Evolutionary conservation across 2,888 invertebrate genomes (phyloP).

Genomic region (Caenorhabditis virilis): DNA sequence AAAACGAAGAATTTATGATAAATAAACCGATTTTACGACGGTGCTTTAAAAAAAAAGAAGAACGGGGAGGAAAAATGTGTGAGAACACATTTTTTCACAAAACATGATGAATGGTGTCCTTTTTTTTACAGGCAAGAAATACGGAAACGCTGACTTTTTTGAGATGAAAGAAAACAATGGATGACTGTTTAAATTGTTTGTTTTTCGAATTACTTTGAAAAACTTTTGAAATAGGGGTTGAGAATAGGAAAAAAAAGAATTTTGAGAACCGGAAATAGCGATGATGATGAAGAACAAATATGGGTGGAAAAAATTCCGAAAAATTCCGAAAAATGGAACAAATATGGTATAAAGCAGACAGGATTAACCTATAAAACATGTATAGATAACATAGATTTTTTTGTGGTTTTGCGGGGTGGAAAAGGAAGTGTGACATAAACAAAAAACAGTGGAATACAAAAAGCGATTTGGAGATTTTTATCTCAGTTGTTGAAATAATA

Average conservation of each 20-base stretch:
- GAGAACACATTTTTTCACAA: neutral
- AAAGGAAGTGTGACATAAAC: too few species aligned
- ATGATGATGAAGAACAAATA: neutral
- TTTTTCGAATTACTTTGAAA: neutral
- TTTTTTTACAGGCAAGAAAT: neutral
- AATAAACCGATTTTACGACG: too few species aligned
- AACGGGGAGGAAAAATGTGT: neutral
- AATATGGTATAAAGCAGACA: too few species aligned
- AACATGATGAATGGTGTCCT: neutral
- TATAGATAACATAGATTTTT: too few species aligned
- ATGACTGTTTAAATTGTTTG: neutral
- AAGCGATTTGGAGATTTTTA: too few species aligned
- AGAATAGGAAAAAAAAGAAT: neutral
- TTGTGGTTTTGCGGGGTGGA: too few species aligned
- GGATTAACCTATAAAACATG: too few species aligned
- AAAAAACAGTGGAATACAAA: too few species aligned
- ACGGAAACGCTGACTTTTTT: neutral
- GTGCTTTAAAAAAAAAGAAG: neutral
- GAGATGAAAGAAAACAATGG: neutral
- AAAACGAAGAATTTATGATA: neutral
- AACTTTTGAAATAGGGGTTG: neutral
- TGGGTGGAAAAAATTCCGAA: too few species aligned
- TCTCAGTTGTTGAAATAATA: too few species aligned
- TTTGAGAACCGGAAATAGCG: neutral
- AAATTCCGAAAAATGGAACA: too few species aligned